These are phyloP conservation scores for Apeltes quadracus DNA, from an alignment of 2,113 vertebrate genomes.

Conservation along the genomic window DNA sequence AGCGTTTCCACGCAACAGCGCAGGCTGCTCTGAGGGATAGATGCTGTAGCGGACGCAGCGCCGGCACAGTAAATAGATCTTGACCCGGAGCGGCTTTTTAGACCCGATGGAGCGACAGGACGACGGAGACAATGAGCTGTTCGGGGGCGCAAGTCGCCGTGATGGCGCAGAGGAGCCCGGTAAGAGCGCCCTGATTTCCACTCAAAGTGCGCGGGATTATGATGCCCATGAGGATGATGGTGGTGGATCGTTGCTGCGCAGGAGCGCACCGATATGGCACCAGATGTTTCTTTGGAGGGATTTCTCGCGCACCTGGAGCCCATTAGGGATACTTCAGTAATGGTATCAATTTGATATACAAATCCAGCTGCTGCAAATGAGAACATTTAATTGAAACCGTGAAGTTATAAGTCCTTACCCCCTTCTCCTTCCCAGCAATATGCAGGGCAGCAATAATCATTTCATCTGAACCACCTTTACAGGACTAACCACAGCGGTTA, in stretches of 20 bases:
- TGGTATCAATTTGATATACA: background rate
- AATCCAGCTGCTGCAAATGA: background rate
- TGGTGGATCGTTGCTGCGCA: background rate
- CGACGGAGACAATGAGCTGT: constrained; percentile 6
- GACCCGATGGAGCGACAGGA: constrained; percentile 55
- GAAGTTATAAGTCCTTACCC: background rate
- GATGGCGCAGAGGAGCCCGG: constrained; percentile 40
- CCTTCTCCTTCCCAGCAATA: no score
- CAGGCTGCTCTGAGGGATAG: constrained; percentile 23
- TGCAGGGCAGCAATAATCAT: no score
- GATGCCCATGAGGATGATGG: background rate
- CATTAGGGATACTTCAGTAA: background rate
- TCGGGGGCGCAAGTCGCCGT: constrained; percentile 3
- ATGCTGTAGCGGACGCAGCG: constrained; percentile 18
- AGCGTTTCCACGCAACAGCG: constrained; percentile 55
- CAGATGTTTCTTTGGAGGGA: background rate
- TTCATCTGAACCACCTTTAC: no score
- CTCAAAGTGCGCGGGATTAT: background rate
- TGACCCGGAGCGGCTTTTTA: background rate
- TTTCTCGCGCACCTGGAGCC: background rate
- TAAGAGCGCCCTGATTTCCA: constrained; percentile 45
- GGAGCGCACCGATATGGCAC: background rate
- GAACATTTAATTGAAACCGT: background rate
- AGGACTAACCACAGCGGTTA: no score
- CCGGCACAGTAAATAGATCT: constrained; percentile 1